Percentiles rank a stretch among this genome's conserved stretches.
Evolutionary conservation across 2,797 vertebrate genomes (phyloP).

Genomic region (Mycteria americana): DNA sequence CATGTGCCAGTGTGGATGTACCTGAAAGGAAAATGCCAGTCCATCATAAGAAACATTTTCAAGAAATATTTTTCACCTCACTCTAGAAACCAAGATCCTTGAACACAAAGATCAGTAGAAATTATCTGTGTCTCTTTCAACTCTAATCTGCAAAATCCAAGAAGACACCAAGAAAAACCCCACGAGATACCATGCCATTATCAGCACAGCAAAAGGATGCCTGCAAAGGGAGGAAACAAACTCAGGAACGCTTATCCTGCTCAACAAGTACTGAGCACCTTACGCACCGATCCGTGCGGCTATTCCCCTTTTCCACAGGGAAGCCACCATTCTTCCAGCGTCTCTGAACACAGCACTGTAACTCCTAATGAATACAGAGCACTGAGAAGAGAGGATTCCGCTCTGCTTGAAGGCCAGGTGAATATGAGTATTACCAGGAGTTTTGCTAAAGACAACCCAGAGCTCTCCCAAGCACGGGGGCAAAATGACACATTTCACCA

Average conservation of each 20-base stretch:
- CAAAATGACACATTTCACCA: not conserved
- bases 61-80: not conserved
- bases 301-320: not conserved
- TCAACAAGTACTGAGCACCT: not conserved
- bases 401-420: not conserved
- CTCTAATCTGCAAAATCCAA: not conserved
- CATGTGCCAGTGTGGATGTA: not conserved
- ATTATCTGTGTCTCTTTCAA: not conserved
- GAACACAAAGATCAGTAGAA: not conserved
- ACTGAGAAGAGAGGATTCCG: not conserved
- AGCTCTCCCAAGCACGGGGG: not conserved
- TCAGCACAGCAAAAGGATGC: not conserved
- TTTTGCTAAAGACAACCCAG: not conserved
- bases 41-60: not conserved
- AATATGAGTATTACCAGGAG: not conserved
- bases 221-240: not conserved
- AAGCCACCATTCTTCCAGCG: not conserved
- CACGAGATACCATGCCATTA: not conserved
- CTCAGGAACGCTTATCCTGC: not conserved
- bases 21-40: not conserved
- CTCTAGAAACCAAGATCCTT: not conserved
- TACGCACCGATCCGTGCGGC: fast-evolving
- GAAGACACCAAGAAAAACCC: not conserved
- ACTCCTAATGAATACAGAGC: not conserved
- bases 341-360: not conserved